These are phyloP conservation scores for Brachionus manjavacas DNA, from an alignment of 1,140 invertebrate species.

Conservation along the genomic window DNA sequence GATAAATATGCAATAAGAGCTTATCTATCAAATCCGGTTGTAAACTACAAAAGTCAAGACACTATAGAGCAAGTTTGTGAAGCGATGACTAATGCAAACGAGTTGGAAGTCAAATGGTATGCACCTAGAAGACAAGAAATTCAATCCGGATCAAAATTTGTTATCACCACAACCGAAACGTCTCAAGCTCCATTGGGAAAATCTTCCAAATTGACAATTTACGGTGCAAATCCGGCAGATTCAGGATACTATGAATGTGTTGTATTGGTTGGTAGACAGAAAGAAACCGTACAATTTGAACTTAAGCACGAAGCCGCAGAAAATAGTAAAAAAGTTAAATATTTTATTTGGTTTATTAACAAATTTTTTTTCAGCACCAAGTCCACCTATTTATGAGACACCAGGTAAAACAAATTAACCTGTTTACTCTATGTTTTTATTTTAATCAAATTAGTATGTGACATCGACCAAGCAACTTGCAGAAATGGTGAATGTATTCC, in stretches of 20 bases:
- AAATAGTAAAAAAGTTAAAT: neutral
- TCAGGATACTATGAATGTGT: slow-evolving; percentile 27
- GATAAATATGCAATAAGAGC: neutral
- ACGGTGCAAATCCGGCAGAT: neutral
- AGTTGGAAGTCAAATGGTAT: slow-evolving; percentile 1
- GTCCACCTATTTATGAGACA: neutral
- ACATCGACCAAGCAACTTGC: slow-evolving; percentile 37
- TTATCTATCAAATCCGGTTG: neutral
- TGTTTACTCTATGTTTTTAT: too few relatives aligned
- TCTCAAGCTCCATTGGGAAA: slow-evolving; percentile 3
- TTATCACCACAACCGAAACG: neutral
- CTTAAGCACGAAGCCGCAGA: neutral
- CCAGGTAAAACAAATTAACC: too few relatives aligned
- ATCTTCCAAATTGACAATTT: neutral
- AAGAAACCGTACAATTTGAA: neutral
- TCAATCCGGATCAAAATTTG: neutral
- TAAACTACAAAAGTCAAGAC: neutral
- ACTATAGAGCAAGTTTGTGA: slow-evolving; percentile 7
- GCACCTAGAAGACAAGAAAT: slow-evolving; percentile 18
- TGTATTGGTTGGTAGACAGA: neutral
- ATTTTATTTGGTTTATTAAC: neutral
- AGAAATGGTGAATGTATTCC: slow-evolving; percentile 42
- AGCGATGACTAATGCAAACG: slow-evolving; percentile 1
- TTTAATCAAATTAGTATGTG: slow-evolving; percentile 37
- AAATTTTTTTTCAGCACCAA: neutral